These are phyloP conservation scores for Cryptotermes secundus DNA, from an alignment of 1,140 invertebrate species.

Conservation along the genomic window DNA sequence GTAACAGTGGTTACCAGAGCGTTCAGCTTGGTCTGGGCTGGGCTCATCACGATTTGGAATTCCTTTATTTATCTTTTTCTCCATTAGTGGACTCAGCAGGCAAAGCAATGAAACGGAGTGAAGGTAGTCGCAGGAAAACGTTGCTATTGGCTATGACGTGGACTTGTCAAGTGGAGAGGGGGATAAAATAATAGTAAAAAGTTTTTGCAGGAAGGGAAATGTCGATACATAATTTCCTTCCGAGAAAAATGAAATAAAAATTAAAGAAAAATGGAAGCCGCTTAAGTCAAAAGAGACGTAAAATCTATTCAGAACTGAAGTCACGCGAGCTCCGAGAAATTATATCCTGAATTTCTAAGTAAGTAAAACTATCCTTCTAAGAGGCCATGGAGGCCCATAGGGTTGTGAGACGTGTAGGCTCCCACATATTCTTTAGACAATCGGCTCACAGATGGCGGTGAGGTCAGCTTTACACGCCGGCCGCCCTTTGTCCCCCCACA, in stretches of 20 bases:
- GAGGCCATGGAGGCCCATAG: too few species aligned
- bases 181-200: background rate
- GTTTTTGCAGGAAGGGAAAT: background rate
- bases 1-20: background rate
- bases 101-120: background rate
- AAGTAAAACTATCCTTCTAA: too few species aligned
- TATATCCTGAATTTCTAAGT: background rate
- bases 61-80: background rate
- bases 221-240: background rate
- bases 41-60: slow-evolving; percentile 3
- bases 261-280: background rate
- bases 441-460: too few species aligned
- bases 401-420: too few species aligned
- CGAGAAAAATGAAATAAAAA: background rate
- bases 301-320: background rate
- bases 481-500: too few species aligned
- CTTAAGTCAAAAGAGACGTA: background rate
- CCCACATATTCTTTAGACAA: too few species aligned
- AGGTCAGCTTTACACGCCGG: too few species aligned
- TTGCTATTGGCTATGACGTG: background rate
- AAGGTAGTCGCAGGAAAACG: background rate
- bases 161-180: too few species aligned
- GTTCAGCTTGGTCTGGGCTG: background rate
- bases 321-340: background rate
- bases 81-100: background rate